Conservation (phyloP, 2,888 invertebrate genomes). For the Neoscelio sp. region DNA sequence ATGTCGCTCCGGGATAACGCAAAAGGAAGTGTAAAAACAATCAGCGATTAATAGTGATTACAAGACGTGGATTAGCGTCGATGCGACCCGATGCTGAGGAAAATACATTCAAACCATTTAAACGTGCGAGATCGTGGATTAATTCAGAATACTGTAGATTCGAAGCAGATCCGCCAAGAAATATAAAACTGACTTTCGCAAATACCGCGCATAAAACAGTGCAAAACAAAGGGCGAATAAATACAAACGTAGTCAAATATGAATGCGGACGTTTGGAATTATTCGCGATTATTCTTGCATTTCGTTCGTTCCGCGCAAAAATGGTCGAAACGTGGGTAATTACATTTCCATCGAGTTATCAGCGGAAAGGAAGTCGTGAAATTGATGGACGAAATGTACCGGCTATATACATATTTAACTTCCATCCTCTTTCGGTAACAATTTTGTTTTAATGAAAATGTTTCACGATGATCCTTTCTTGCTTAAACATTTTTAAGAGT, state of each 20-base stretch:
- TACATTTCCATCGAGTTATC: conserved; percentile 62
- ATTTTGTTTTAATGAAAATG: conserved; percentile 1
- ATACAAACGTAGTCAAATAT: conserved; percentile 46
- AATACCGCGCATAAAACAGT: conserved; percentile 45
- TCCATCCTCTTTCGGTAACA: neutral
- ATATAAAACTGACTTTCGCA: conserved; percentile 49
- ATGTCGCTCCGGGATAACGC: too few relatives aligned
- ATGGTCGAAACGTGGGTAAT: conserved; percentile 57
- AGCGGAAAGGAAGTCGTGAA: conserved; percentile 59
- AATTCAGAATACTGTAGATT: conserved; percentile 35
- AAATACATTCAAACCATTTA: conserved; percentile 34
- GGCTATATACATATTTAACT: neutral
- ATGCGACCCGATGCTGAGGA: conserved; percentile 41
- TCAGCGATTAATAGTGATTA: conserved; percentile 35
- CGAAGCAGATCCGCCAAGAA: conserved; percentile 43
- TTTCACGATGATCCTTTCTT: neutral
- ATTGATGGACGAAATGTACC: conserved; percentile 51
- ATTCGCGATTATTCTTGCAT: conserved; percentile 59
- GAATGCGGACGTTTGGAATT: conserved; percentile 45
- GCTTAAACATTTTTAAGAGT: too few relatives aligned
- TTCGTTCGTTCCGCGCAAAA: conserved; percentile 63
- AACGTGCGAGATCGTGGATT: conserved; percentile 49
- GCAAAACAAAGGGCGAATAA: conserved; percentile 54
- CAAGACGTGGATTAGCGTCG: conserved; percentile 42
- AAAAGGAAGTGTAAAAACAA: conserved; percentile 17